Base-by-base conservation (phyloP, 2,888 invertebrate genomes). In the Drosophila neonasuta region DNA sequence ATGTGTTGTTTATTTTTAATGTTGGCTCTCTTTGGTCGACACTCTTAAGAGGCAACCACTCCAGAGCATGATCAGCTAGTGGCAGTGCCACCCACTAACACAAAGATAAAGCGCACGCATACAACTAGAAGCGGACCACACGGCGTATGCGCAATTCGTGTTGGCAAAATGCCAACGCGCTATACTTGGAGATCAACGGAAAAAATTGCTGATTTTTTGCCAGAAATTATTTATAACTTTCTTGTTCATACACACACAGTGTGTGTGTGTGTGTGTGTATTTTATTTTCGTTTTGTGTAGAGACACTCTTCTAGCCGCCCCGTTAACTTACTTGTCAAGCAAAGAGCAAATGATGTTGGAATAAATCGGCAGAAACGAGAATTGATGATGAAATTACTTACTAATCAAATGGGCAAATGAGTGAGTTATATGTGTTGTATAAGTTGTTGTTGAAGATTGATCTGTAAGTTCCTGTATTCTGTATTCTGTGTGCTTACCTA, bases 101-200 rank as follows among this genome's bases (percentile, higher is more conserved):
- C 55, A 10, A 51, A 49, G 9, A 48, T 13, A 46, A 67, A 24
- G 50, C 50, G 42, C 30, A 68, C 52, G 60, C 65, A 68, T 34
- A 75, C 67, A 46, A 24, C 46, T 41, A 24, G 36, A 56, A 10
- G 72, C 85, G 89, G 86, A 88, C 86, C 86, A 77, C 90, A 87
- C 91, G 89, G 91, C 92, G 91, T 85, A 79, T 78, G 86, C 88
- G 86, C 88, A 80, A 78, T 82, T 79, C 76, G 79, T 59, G 36
- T 93, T 95, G 95, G 95, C 95, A 92, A 70, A 81, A 74, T 90
- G 94, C 96, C 96, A 96, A 95, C 93, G 93, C 94, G 93, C 95
- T 96, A 96, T 95, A 96, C 95, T 96, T 95, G 95, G 95, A 94
- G 94, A 95, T 95, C 91, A 90, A 89, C 90, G 89, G 89, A 79